Conservation (phyloP, 2,888 invertebrate species). For the Hoplodrina ambigua region DNA sequence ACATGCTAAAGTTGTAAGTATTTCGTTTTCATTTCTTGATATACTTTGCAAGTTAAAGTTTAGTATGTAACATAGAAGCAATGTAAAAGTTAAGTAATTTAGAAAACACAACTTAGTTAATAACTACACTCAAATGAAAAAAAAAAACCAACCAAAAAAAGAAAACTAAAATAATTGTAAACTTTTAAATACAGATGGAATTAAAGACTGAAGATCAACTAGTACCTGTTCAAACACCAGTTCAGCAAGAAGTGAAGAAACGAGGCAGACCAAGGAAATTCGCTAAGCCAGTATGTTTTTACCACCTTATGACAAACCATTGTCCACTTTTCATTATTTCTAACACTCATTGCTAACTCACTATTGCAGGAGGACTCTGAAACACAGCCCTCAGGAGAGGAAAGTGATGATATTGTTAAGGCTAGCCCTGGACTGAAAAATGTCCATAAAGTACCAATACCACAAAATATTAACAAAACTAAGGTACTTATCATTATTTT, state of each 20-base stretch:
- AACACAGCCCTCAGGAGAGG: slow-evolving; percentile 84
- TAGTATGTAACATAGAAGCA: too few relatives aligned
- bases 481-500: slow-evolving; percentile 68
- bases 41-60: not conserved
- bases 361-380: slow-evolving; percentile 83
- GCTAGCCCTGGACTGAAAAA: slow-evolving; percentile 71
- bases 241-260: slow-evolving; percentile 71
- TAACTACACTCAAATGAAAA: not conserved
- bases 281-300: slow-evolving; percentile 71
- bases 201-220: slow-evolving; percentile 85
- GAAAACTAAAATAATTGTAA: not conserved
- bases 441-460: slow-evolving; percentile 70
- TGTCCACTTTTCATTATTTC: slow-evolving; percentile 17
- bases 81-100: not conserved
- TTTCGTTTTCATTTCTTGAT: slow-evolving; percentile 10
- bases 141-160: too few relatives aligned
- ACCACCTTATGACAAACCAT: slow-evolving; percentile 1
- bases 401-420: slow-evolving; percentile 82
- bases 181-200: slow-evolving; percentile 77
- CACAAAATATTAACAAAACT: slow-evolving; percentile 66
- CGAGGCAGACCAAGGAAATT: slow-evolving; percentile 83
- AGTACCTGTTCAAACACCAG: slow-evolving; percentile 81
- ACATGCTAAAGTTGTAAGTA: slow-evolving; percentile 92
- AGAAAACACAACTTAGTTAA: not conserved
- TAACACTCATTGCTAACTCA: slow-evolving; percentile 54